Conservation (phyloP, 2,113 vertebrate genomes). For the Pyrgilauda ruficollis region DNA sequence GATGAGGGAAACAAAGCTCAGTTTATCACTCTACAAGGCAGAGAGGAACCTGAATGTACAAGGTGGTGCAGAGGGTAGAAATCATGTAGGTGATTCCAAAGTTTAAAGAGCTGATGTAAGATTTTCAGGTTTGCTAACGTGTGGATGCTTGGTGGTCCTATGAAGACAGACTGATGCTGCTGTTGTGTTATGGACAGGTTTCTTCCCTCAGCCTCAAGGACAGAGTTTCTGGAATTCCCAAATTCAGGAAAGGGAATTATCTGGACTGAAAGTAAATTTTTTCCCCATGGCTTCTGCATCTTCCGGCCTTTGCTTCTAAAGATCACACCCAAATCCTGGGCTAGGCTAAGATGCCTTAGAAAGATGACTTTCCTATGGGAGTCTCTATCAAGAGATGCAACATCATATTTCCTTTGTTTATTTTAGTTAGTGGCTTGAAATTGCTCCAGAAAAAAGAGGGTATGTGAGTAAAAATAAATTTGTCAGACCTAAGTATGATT, state of each 20-base stretch:
- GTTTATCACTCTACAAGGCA: not conserved
- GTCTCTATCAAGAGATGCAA: not conserved
- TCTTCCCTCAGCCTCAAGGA: not conserved
- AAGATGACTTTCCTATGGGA: not conserved
- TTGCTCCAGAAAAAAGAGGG: not conserved
- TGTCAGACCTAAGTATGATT: not conserved
- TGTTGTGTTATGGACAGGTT: not conserved
- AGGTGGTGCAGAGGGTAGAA: not conserved
- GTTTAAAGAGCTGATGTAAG: not conserved
- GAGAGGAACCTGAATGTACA: not conserved
- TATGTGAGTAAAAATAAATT: not conserved
- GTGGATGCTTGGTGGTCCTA: not conserved
- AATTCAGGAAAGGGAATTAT: not conserved
- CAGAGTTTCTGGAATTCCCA: not conserved
- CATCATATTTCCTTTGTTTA: not conserved
- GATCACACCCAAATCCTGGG: not conserved
- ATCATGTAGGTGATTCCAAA: not conserved
- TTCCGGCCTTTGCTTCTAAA: not conserved
- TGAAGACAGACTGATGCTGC: not conserved
- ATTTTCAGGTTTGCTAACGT: not conserved
- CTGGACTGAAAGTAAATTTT: not conserved
- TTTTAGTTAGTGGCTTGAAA: not conserved
- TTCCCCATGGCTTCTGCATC: not conserved
- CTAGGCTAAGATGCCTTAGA: rapidly evolving
- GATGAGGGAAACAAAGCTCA: not conserved